These are phyloP conservation scores for Thomomys bottae DNA, from an alignment of 2,113 vertebrate species.

Conservation along the genomic window DNA sequence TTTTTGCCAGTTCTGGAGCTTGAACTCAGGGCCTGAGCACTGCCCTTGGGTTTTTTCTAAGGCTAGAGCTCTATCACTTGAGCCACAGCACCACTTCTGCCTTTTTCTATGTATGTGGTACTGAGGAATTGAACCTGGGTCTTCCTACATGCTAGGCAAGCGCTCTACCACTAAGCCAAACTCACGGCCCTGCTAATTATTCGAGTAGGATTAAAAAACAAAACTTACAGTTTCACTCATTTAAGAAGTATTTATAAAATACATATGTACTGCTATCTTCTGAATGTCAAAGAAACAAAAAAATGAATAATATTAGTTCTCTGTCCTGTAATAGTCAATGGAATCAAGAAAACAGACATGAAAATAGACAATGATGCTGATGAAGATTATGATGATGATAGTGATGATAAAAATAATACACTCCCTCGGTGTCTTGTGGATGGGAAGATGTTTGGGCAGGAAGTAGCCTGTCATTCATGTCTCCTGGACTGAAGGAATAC, in stretches of 20 bases:
- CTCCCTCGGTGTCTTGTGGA: neutral
- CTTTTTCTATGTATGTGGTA: no score
- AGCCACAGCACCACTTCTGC: no score
- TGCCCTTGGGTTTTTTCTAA: no score
- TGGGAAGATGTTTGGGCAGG: neutral
- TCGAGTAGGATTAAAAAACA: slow-evolving; percentile 1
- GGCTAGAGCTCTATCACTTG: no score
- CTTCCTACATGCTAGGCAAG: no score
- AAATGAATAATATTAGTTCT: neutral
- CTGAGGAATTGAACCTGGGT: no score
- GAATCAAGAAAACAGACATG: slow-evolving; percentile 1
- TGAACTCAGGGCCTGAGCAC: no score
- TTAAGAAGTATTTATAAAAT: slow-evolving; percentile 12
- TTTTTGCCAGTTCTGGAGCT: no score
- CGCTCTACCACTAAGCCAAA: no score
- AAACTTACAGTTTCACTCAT: neutral
- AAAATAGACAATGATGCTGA: neutral
- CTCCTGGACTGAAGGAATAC: neutral
- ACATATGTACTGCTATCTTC: neutral
- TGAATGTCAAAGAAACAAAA: slow-evolving; percentile 20
- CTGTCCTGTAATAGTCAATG: neutral
- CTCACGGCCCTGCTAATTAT: no score
- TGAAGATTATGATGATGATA: neutral
- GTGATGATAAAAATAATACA: neutral
- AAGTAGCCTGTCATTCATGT: neutral